Evolutionary conservation across 2,113 vertebrate species (phyloP).

Genomic region (Meleagris gallopavo): DNA sequence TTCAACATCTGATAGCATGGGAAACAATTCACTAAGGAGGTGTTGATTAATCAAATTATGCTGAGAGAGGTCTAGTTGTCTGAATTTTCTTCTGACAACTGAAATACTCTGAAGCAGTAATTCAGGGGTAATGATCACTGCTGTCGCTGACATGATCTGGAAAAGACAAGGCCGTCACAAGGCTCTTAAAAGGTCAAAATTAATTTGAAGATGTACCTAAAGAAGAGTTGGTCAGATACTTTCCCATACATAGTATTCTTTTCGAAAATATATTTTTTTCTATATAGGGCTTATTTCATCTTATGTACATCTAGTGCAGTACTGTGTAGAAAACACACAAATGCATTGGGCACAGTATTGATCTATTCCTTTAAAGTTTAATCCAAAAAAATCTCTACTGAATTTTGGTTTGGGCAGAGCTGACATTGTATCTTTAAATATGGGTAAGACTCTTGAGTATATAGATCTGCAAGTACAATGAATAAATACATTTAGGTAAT

Average conservation of each 20-base stretch:
- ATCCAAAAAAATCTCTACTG: background rate
- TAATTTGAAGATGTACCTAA: background rate
- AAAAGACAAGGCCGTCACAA: background rate
- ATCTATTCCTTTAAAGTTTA: background rate
- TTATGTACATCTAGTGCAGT: background rate
- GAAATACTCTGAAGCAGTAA: background rate
- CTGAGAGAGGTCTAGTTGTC: conserved; percentile 9
- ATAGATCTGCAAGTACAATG: background rate
- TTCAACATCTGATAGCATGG: conserved; percentile 26
- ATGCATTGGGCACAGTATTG: background rate
- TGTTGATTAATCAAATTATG: conserved; percentile 57
- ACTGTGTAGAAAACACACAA: background rate
- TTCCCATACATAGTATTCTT: too few species aligned
- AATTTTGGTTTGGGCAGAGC: background rate
- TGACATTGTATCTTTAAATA: background rate
- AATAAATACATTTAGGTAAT: background rate
- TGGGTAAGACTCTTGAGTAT: background rate
- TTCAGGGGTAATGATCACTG: background rate
- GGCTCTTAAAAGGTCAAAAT: background rate
- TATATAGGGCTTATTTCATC: too few species aligned
- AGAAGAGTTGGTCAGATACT: too few species aligned
- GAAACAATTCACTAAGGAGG: conserved; percentile 37
- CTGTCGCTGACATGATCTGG: background rate
- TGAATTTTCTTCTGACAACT: conserved; percentile 39
- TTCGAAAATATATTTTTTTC: too few species aligned